These are phyloP conservation scores for Cyphomyrmex costatus DNA, from an alignment of 1,140 invertebrate genomes.

Conservation along the genomic window DNA sequence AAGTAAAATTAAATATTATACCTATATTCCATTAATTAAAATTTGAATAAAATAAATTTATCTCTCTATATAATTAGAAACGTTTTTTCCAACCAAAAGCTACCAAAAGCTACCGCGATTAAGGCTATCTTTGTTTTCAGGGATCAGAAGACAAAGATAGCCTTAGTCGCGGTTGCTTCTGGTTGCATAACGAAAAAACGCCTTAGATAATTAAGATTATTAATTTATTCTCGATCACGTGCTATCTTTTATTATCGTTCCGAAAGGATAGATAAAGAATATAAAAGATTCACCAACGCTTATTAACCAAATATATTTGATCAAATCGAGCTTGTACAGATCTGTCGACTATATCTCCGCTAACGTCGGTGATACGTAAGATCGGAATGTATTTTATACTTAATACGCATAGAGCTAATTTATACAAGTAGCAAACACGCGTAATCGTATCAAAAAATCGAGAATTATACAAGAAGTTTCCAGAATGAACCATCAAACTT, in stretches of 20 bases:
- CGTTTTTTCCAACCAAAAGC: too few species aligned
- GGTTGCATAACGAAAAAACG: too few species aligned
- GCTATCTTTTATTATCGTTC: neutral
- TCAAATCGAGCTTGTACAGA: slow-evolving; percentile 46
- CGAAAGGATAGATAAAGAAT: neutral
- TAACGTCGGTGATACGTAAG: neutral
- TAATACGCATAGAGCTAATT: slow-evolving; percentile 12
- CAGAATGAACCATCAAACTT: too few species aligned
- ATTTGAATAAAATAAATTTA: neutral
- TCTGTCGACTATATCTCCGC: slow-evolving; percentile 12
- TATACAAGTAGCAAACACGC: slow-evolving; percentile 26
- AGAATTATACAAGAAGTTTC: neutral
- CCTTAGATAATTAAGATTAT: slow-evolving; percentile 11
- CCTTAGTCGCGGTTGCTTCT: too few species aligned
- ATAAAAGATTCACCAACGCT: slow-evolving; percentile 19
- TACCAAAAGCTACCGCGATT: too few species aligned
- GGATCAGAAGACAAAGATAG: too few species aligned
- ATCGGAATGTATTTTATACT: slow-evolving; percentile 35
- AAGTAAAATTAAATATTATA: neutral
- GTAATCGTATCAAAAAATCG: neutral
- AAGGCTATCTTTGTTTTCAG: too few species aligned
- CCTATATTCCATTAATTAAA: neutral
- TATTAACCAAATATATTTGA: neutral
- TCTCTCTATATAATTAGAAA: neutral
- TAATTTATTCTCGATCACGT: neutral